These are phyloP conservation scores for Lophotis ruficrista DNA, from an alignment of 2,113 vertebrate genomes.

Conservation along the genomic window DNA sequence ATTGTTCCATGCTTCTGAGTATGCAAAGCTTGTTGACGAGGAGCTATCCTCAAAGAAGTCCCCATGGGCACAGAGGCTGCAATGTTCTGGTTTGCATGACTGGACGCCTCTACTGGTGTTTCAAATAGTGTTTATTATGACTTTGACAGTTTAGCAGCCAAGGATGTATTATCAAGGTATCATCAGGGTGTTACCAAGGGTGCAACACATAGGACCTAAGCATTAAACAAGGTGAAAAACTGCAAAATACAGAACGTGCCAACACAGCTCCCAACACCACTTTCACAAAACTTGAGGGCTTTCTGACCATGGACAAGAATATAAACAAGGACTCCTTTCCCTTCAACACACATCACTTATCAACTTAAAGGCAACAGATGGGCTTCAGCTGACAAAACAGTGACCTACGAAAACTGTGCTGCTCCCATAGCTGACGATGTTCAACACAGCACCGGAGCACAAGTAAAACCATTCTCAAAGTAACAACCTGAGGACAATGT, in stretches of 20 bases:
- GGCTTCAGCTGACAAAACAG: background rate
- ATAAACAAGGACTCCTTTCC: background rate
- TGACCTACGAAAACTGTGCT: background rate
- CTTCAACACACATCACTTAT: background rate
- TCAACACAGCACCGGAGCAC: background rate
- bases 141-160: conserved; percentile 76
- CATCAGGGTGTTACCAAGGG: conserved; percentile 69
- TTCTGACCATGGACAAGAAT: background rate
- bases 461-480: background rate
- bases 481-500: background rate
- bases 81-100: conserved; percentile 4
- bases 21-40: background rate
- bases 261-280: background rate
- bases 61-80: background rate
- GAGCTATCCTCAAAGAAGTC: background rate
- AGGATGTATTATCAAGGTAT: conserved; percentile 73
- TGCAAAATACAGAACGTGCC: background rate
- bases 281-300: background rate
- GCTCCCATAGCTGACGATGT: background rate
- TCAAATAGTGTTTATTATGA: conserved; percentile 40
- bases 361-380: background rate
- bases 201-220: conserved; percentile 79
- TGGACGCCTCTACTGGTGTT: conserved; percentile 25
- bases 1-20: background rate
- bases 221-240: background rate